Percentiles rank a stretch among this genome's conserved stretches.
phyloP scores from a whole-genome alignment of 2,113 vertebrate species.

The Patagioenas fasciata region DNA sequence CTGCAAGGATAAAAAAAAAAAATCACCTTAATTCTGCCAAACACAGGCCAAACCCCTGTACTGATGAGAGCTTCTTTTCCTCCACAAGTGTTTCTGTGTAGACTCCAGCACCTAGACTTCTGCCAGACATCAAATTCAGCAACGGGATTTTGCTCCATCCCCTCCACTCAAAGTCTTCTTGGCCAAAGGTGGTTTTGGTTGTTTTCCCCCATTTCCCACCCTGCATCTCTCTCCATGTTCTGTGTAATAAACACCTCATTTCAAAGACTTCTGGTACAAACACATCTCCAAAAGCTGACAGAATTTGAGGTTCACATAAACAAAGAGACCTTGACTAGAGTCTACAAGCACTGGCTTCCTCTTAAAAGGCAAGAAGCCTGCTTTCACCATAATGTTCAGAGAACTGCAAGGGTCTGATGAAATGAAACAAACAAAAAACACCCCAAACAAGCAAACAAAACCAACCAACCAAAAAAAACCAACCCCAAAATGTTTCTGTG shows the following conservation, averaged over 20 bases:
- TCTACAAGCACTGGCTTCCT: neutral
- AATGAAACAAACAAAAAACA: neutral
- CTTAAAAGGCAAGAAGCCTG: neutral
- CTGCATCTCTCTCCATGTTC: neutral
- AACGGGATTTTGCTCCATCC: neutral
- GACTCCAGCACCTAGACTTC: neutral
- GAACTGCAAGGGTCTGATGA: neutral
- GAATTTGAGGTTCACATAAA: neutral
- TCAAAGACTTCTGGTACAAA: neutral
- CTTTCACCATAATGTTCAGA: neutral
- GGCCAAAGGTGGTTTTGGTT: neutral
- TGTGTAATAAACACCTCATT: neutral
- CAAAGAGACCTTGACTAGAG: neutral
- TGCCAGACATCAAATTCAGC: neutral
- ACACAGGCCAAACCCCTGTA: neutral
- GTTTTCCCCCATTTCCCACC: fast-evolving
- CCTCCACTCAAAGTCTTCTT: neutral
- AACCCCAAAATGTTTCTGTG: fast-evolving
- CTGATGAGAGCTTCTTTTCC: neutral
- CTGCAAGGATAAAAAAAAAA: neutral
- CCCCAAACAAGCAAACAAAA: neutral
- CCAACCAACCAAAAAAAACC: neutral
- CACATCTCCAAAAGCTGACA: neutral
- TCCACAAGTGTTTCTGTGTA: neutral
- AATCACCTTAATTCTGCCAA: neutral